phyloP scores from a whole-genome alignment of 2,113 vertebrate species.

The Myrmophylax atrothorax region DNA sequence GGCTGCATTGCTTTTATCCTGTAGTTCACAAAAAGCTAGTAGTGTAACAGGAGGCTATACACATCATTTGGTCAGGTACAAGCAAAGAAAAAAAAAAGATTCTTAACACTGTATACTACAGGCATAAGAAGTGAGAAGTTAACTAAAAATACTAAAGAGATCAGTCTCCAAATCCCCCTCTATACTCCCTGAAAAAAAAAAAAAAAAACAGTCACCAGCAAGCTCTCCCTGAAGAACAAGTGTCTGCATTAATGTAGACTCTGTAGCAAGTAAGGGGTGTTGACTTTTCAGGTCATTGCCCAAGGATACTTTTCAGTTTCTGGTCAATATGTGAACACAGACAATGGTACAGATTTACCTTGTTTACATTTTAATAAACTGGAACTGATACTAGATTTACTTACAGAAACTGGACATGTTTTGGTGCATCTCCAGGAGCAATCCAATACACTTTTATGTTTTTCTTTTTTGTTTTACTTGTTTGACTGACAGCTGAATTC shows the following conservation, averaged over 20 bases:
- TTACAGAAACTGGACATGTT: slow-evolving; percentile 83
- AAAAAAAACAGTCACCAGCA: background rate
- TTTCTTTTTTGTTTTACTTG: slow-evolving; percentile 73
- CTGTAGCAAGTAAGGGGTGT: background rate
- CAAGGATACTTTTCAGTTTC: background rate
- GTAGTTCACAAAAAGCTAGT: background rate
- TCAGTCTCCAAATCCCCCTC: background rate
- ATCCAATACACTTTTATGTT: slow-evolving; percentile 79
- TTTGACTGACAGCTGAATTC: slow-evolving; percentile 89
- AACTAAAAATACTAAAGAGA: background rate
- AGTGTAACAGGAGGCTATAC: background rate
- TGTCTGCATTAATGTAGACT: background rate
- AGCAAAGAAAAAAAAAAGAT: background rate
- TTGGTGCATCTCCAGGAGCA: slow-evolving; percentile 72
- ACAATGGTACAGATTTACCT: background rate
- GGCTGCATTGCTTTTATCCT: background rate
- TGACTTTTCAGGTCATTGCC: background rate
- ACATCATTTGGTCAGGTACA: background rate
- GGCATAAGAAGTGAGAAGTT: background rate
- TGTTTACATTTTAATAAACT: background rate
- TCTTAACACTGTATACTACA: background rate
- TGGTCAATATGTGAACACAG: background rate
- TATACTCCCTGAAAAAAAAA: background rate
- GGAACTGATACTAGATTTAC: slow-evolving; percentile 27
- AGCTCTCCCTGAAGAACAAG: background rate